Base-by-base conservation (phyloP, 2,113 vertebrate species). In the Chlorodrepanis virens region DNA sequence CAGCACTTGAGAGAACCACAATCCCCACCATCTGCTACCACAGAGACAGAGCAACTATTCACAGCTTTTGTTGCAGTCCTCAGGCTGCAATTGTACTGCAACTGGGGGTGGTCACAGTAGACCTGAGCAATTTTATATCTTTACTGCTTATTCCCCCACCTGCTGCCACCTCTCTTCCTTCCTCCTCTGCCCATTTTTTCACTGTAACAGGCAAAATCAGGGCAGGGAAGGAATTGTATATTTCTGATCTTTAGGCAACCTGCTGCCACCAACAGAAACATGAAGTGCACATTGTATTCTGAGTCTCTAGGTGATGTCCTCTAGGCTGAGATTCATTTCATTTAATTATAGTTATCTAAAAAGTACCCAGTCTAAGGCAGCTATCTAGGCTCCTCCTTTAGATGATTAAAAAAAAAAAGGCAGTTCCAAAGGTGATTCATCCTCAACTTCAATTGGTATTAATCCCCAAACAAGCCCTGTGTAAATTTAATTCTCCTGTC, bases 51-150 rank as follows among this genome's bases (percentile, higher is more conserved):
- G 80, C 85, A 90, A 81, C 90, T 90, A 93, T 94, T 96, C 94
- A 95, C 94, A 92, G 94, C 85, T 96, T 96, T 96, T 96, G 95
- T 94, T 92, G 90, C 90, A 90, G 90, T 88, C 93, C 96, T 96
- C 88, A 70, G 93, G 92, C 92, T 93, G 93, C 84, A 94, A 96
- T 96, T 95, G 93, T 96, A 78, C 70, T 93, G 85, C 87, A 92
- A 6, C 95, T 94, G 85, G 83, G 93, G 95, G 92, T 95, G 94
- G 93, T 93, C 95, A 94, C 85, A 83, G 93, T 64, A 95, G 95
- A 94, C 93, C 85, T 81, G 87, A 94, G 68, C 64, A 88, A 91
- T 94, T 97, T 96, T 96, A 91, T 83, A 76, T 52, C 93, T 94
- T 93, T 85, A 50, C 87, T 94, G 61, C 90, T 90, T 89, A 94